Evolutionary conservation across 2,888 invertebrate species (phyloP), one percentile per base, ranked within the genome.

Genomic region (Tachina fera): DNA sequence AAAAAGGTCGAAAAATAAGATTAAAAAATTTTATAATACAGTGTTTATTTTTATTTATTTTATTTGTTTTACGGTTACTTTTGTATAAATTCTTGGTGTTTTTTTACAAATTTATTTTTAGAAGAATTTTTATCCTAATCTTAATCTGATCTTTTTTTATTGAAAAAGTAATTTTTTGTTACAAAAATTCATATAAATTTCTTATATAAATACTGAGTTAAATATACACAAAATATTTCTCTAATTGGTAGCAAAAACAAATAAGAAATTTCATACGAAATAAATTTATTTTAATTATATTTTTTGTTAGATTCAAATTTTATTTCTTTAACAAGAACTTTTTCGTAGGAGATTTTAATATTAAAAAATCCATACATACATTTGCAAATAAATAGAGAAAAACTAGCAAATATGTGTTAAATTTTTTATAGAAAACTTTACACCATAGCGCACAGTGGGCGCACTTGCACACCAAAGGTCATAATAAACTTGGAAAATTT

Each of bases 271-370:
- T 22, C 31, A 67, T 49, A 43, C 16, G 1, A 61, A 61, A 61
- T 43, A 1, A 61, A 43, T 22, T 67, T n/a, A 14, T n/a, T 31
- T 67, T 67, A 47, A 67, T 49, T 67, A 31, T n/a, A 9, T 67
- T 49, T 49, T n/a, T 43, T 61, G 19, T 61, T 41, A 16, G 16
- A 61, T 43, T 43, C 5, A 0, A 61, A 61, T 19, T 61, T 31
- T 60, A 9, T n/a, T n/a, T 14, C 60, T 39, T 58, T 58, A 9
- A 11, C 6, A 19, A 22, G 31, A 56, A 10, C 9, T 58, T 9
- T 58, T 39, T 14, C 39, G 9, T 58, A n/a, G 3, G 19, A 39
- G 10, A 43, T 61, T 61, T 61, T 41, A 43, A 43, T 43, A 43
- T 41, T 41, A 41, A 39, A 61, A 16, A 19, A 16, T 9, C n/a